Base-by-base conservation (phyloP, 2,113 vertebrate species). In the Burhinus bistriatus region DNA sequence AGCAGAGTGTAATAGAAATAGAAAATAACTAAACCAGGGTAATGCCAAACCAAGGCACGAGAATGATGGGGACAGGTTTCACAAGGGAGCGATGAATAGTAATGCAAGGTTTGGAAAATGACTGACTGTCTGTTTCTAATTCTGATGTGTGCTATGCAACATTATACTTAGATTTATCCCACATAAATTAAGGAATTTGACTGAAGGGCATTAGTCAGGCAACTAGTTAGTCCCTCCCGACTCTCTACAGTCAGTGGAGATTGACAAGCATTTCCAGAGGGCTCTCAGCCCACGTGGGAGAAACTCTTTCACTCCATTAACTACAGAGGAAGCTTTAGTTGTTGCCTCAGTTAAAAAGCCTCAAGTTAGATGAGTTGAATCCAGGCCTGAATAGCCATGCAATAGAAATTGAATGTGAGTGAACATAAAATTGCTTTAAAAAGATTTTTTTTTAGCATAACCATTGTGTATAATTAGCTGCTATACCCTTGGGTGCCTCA, bases 301-400 rank as follows among this genome's bases (percentile, higher is more conserved):
- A 83, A 96, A 83, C n/a, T 40, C 57, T 93, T 93, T 69, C 55
- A n/a, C 70, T 95, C 87, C 82, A 90, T 92, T 96, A 96, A 94
- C 61, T 72, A 62, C 70, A 73, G 44, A 88, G 45, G 70, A 94
- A 93, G 58, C 25, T 90, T 93, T 83, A 88, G 87, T 4, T 45
- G 32, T 86, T 90, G 84, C 65, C 54, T 96, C 73, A 76, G 84
- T 91, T 90, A 95, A 94, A 94, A 93, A 97, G 66, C 84, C 52
- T 87, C 49, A 45, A 52, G 45, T 85, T n/a, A 90, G 82, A 79
- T 45, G 34, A 90, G 52, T 64, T 95, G 75, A 80, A 92, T 73
- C 45, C 44, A 93, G 93, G 92, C 34, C 82, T 90, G 85, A 95
- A 88, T 29, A 91, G 66, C 62, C 49, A 73, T 32, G 47, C 29